Evolutionary conservation across 2,888 invertebrate genomes (phyloP).

Genomic region (Drosophila rubida): DNA sequence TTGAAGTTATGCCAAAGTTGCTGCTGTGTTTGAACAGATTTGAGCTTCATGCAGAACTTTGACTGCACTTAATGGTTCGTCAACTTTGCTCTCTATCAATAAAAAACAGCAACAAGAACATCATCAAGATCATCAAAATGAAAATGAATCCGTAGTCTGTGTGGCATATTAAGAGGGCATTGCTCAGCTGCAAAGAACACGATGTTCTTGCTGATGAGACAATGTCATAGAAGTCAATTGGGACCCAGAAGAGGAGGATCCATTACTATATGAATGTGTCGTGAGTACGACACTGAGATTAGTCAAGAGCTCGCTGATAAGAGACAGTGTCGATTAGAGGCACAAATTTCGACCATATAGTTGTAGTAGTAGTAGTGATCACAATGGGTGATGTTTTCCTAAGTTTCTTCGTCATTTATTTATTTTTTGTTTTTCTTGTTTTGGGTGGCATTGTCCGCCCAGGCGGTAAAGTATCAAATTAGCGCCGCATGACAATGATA

Average conservation of each 20-base stretch:
- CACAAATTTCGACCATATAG: conserved; percentile 16
- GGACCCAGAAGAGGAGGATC: conserved; percentile 22
- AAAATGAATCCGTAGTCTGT: background rate
- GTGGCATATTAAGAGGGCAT: conserved; percentile 28
- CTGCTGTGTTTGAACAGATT: background rate
- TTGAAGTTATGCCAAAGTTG: background rate
- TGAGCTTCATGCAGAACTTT: background rate
- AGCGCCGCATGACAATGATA: conserved; percentile 71
- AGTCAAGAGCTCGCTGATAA: conserved; percentile 34
- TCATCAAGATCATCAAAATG: background rate
- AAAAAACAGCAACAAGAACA: background rate
- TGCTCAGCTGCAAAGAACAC: conserved; percentile 23
- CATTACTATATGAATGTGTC: background rate
- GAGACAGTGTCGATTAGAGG: conserved; percentile 38
- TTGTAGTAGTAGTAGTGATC: conserved; percentile 5
- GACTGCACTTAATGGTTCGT: conserved; percentile 1
- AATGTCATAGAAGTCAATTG: conserved; percentile 64
- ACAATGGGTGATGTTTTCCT: conserved; percentile 4
- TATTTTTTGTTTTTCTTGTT: conserved; percentile 3
- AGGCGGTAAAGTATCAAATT: conserved; percentile 48
- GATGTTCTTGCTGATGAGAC: conserved; percentile 47
- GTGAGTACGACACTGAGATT: conserved; percentile 38
- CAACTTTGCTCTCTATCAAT: conserved; percentile 15
- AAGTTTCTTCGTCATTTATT: background rate
- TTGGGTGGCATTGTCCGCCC: conserved; percentile 50